phyloP scores from a whole-genome alignment of 2,888 invertebrate genomes.

The Tenodera sinensis region DNA sequence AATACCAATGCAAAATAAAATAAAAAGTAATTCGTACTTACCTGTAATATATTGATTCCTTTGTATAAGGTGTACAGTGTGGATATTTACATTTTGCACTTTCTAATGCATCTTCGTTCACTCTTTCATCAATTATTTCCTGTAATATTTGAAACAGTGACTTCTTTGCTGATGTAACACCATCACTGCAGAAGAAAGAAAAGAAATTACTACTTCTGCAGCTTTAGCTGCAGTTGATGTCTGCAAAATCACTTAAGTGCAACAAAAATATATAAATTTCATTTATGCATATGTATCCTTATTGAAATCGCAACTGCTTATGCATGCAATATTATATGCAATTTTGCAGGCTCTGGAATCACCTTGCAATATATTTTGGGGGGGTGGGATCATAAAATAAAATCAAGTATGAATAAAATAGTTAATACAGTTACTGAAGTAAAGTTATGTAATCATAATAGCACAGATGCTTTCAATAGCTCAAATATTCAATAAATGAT shows the following conservation, averaged over 20 bases:
- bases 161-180: conserved; percentile 69
- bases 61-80: conserved; percentile 69
- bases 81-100: conserved; percentile 53
- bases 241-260: neutral
- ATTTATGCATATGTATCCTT: too few species aligned
- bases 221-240: neutral
- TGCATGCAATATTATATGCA: too few species aligned
- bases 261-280: too few species aligned
- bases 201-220: neutral
- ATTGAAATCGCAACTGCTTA: too few species aligned
- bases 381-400: too few species aligned
- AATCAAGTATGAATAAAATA: too few species aligned
- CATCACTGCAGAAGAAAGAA: conserved; percentile 54
- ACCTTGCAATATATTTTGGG: too few species aligned
- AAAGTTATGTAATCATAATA: too few species aligned
- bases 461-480: too few species aligned
- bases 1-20: neutral
- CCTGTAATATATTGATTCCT: conserved; percentile 74
- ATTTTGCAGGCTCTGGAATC: too few species aligned
- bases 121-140: conserved; percentile 64
- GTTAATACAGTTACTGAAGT: too few species aligned
- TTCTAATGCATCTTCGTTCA: conserved; percentile 56
- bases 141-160: conserved; percentile 66
- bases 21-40: conserved; percentile 30
- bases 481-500: too few species aligned